Base-by-base conservation (phyloP, 2,113 vertebrate species). In the Sigmodon hispidus region DNA sequence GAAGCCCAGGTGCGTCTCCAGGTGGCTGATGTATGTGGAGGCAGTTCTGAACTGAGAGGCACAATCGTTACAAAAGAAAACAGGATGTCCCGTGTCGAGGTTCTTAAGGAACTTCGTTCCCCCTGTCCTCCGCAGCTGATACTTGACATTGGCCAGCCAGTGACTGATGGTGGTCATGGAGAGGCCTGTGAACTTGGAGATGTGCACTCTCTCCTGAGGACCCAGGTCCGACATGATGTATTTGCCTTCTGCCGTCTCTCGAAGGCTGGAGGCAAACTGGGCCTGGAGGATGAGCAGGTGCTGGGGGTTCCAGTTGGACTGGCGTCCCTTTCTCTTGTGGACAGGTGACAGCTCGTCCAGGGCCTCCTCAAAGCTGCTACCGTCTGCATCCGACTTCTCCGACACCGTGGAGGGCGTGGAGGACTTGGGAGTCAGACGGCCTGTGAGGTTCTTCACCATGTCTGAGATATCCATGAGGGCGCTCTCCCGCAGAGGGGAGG, bases 151-250 rank as follows among this genome's bases (percentile, higher is more conserved):
- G 98, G 99, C 99, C 99, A 99, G 99, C 99, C 99, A 99, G 99
- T 99, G 99, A 98, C 99, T 99, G 98, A 99, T 99, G 98, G 99
- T 99, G 98, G 99, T 99, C 99, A 99, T 99, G 96, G 99, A 99
- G 92, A 99, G 99, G 98, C 99, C 99, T 48, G 99, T 99, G 98
- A 99, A 99, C 99, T 99, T 99, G 98, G 99, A 99, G 98, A 99
- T 99, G 98, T 99, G 99, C 97, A 99, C 99, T 93, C 99, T 98
- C 98, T 99, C 99, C 98, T 99, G 99, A 7, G 99, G 99, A 96
- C 99, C 99, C 75, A 99, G 98, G 99, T 99, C 99, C 76, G 98
- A 99, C 98, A 99, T 99, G 94, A 99, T 98, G 95, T 99, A 99
- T 98, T 99, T 99, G 85, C 99, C 99, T 75, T 99, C 99, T 0